A percentile compares a stretch with the other conserved stretches of the same genome.
These are phyloP conservation scores for Hedya salicella DNA, from an alignment of 2,888 invertebrate species.

Conservation along the genomic window DNA sequence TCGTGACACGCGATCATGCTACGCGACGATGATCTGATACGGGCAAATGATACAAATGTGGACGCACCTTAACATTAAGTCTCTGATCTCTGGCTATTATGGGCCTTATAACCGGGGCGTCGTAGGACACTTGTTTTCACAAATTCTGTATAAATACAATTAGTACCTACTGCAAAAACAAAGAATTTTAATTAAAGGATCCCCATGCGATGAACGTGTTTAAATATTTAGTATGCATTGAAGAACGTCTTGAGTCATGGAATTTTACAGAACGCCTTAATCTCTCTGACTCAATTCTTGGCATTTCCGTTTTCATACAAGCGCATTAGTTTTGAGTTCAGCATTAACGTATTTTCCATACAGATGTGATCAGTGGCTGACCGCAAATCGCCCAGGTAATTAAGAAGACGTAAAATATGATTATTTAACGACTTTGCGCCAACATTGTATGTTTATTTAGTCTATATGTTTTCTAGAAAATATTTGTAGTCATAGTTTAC, in stretches of 20 bases:
- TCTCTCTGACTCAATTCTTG: constrained; percentile 2
- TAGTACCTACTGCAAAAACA: no score
- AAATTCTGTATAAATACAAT: no score
- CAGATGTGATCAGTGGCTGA: constrained; percentile 6
- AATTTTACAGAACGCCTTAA: constrained; percentile 8
- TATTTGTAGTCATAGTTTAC: neutral
- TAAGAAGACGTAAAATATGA: neutral
- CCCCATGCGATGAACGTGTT: no score
- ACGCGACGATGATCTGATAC: no score
- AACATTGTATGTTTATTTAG: constrained; percentile 7
- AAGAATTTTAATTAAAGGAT: no score
- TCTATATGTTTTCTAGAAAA: constrained; percentile 11
- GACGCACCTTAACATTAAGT: no score
- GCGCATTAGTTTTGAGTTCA: neutral
- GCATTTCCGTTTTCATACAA: neutral
- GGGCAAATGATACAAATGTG: no score
- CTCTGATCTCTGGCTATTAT: no score
- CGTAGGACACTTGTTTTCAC: no score
- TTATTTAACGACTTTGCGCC: constrained; percentile 1
- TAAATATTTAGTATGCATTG: no score
- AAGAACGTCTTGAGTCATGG: neutral
- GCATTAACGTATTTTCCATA: constrained; percentile 14
- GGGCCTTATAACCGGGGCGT: no score
- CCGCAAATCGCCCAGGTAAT: constrained; percentile 23
- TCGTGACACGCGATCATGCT: no score